A percentile compares a stretch with the other conserved stretches of the same genome.
These are phyloP conservation scores for Ernsta delagoae DNA, from an alignment of 2,888 invertebrate genomes.

Conservation along the genomic window DNA sequence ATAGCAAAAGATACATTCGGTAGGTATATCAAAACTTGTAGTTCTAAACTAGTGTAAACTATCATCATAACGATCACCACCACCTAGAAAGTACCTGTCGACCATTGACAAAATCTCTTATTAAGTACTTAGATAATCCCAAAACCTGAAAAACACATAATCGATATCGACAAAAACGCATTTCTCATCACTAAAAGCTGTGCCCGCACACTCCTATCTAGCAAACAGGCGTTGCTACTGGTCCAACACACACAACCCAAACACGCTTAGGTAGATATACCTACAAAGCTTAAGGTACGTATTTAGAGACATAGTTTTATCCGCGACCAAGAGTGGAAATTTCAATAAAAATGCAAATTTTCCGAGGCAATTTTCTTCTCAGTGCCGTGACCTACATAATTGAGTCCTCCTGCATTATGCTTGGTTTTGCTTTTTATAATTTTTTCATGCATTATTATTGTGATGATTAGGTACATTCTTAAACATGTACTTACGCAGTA, in stretches of 20 bases:
- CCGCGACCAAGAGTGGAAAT: conserved; percentile 77
- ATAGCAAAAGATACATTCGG: no score
- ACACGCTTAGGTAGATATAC: conserved; percentile 49
- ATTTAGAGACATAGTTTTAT: conserved; percentile 78
- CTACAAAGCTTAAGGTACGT: conserved; percentile 74
- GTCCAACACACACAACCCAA: conserved; percentile 50
- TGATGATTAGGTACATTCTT: not conserved
- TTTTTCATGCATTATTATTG: conserved; percentile 36
- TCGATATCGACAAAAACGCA: conserved; percentile 7
- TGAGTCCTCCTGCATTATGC: conserved; percentile 73
- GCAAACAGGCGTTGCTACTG: conserved; percentile 42
- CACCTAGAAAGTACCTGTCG: no score
- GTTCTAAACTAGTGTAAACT: no score
- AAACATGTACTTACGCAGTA: not conserved
- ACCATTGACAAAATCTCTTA: no score
- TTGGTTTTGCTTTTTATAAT: conserved; percentile 61
- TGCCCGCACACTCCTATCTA: conserved; percentile 50
- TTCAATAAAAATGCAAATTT: conserved; percentile 84
- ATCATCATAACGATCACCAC: no score
- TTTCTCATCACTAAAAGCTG: conserved; percentile 30
- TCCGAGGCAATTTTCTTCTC: conserved; percentile 76
- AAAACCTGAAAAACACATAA: not conserved
- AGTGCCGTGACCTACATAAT: conserved; percentile 68
- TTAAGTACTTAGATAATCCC: no score
- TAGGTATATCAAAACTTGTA: no score